Evolutionary conservation across 2,797 vertebrate species (phyloP).

Genomic region (Adelosebastes latens): DNA sequence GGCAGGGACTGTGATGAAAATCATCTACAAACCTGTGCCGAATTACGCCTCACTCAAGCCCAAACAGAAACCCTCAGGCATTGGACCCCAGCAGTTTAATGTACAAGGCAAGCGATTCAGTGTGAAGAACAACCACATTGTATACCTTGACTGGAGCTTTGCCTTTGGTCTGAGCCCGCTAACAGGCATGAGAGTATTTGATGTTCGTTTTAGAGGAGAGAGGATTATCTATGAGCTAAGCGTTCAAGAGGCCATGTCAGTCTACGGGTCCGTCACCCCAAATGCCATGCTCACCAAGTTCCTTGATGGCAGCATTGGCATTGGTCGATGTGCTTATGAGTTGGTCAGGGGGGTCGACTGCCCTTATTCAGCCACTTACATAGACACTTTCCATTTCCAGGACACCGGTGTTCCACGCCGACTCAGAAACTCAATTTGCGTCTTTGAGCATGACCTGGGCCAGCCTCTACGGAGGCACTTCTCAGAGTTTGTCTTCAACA

Average conservation of each 20-base stretch:
- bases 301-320: constrained; percentile 80
- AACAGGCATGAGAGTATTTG: constrained; percentile 83
- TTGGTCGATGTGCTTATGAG: constrained; percentile 81
- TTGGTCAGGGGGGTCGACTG: constrained; percentile 87
- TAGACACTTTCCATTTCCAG: constrained; percentile 82
- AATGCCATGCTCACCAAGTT: constrained; percentile 84
- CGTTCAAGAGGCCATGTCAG: constrained; percentile 85
- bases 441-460: not conserved
- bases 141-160: constrained; percentile 85
- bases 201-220: constrained; percentile 81
- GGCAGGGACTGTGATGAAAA: constrained; percentile 44
- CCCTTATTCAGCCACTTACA: constrained; percentile 82
- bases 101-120: constrained; percentile 82
- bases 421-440: constrained; percentile 53
- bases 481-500: not conserved
- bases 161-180: constrained; percentile 83
- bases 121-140: constrained; percentile 71
- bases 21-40: constrained; percentile 36
- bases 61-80: not conserved
- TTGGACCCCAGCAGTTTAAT: constrained; percentile 80
- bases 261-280: constrained; percentile 85
- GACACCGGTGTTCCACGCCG: constrained; percentile 77
- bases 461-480: not conserved
- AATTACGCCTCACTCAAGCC: constrained; percentile 80
- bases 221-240: constrained; percentile 88